A percentile compares a stretch with the other conserved stretches of the same genome.
Conservation (phyloP, 1,140 invertebrate genomes). For the Physella acuta region DNA sequence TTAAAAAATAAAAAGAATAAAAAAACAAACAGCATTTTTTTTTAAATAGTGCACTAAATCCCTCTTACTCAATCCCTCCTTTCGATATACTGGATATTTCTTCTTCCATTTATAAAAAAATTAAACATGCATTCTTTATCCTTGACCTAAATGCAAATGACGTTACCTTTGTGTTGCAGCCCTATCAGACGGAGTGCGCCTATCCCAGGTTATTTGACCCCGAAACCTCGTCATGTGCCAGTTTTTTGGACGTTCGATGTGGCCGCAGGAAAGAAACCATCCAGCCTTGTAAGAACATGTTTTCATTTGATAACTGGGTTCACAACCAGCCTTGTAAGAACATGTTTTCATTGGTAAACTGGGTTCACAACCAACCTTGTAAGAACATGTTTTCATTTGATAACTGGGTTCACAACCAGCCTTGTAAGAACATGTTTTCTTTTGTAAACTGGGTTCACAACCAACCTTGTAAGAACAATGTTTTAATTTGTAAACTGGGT, state of each 20-base stretch:
- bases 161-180: conserved; percentile 1
- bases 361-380: conserved; percentile 42
- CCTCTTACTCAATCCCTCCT: too few relatives aligned
- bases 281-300: conserved; percentile 39
- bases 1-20: too few relatives aligned
- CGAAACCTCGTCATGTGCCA: conserved; percentile 23
- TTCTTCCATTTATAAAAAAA: too few relatives aligned
- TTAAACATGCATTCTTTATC: too few relatives aligned
- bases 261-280: conserved; percentile 31
- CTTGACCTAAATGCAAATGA: too few relatives aligned
- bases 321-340: not conserved
- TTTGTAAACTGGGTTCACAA: too few relatives aligned
- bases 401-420: not conserved
- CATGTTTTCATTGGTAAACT: too few relatives aligned
- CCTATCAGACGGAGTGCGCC: conserved; percentile 38
- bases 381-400: conserved; percentile 29
- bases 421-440: not conserved
- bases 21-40: too few relatives aligned
- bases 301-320: not conserved
- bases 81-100: too few relatives aligned
- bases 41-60: too few relatives aligned
- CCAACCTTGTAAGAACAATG: conserved; percentile 40
- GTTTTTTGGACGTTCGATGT: conserved; percentile 36
- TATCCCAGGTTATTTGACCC: conserved; percentile 40
- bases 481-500: conserved; percentile 1